Conservation (phyloP, 2,797 vertebrate species). For the Melanotaenia maccullochi region DNA sequence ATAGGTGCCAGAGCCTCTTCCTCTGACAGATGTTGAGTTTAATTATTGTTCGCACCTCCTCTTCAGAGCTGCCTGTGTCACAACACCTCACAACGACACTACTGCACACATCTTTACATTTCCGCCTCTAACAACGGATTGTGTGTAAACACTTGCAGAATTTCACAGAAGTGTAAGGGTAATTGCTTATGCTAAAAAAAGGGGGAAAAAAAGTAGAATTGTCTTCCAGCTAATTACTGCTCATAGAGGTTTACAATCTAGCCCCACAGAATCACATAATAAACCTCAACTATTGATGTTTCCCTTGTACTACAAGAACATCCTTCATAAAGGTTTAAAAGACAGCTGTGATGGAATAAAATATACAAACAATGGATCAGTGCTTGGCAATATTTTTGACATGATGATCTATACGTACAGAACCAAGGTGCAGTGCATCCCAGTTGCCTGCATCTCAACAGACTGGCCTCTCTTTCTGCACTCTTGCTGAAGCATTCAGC, state of each 20-base stretch:
- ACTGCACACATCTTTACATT: slow-evolving; percentile 28
- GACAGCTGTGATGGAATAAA: background rate
- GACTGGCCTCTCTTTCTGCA: slow-evolving; percentile 25
- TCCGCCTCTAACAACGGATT: slow-evolving; percentile 21
- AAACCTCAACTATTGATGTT: background rate
- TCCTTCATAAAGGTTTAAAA: background rate
- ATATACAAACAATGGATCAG: background rate
- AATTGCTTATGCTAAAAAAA: slow-evolving; percentile 6
- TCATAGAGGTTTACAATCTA: background rate
- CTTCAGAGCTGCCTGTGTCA: slow-evolving; percentile 49
- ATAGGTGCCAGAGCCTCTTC: slow-evolving; percentile 45
- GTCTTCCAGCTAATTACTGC: background rate
- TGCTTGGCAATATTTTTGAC: slow-evolving; percentile 15
- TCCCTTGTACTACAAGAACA: background rate
- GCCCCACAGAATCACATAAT: background rate
- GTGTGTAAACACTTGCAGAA: slow-evolving; percentile 17
- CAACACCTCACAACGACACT: slow-evolving; percentile 44
- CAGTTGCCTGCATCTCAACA: slow-evolving; percentile 28
- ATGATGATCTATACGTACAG: slow-evolving; percentile 10
- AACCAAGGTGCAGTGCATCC: slow-evolving; percentile 12
- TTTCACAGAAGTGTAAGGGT: slow-evolving; percentile 9
- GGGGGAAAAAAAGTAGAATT: background rate
- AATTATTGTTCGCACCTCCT: slow-evolving; percentile 79
- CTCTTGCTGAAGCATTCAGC: slow-evolving; percentile 31
- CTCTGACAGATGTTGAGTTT: slow-evolving; percentile 77